Conservation (phyloP, 1,140 invertebrate species). For the Drosophila melanogaster region Release_6_plus_ISO1_MT NT_033779.5:20849001-20849500, state of each 20-base stretch:
- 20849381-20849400: neutral
- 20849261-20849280: too few species aligned
- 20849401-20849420: neutral
- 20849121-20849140: slow-evolving; percentile 71
- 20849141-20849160: slow-evolving; percentile 33
- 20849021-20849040: slow-evolving; percentile 42
- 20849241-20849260: too few species aligned
- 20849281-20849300: too few species aligned
- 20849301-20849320: too few species aligned
- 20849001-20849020: slow-evolving; percentile 29
- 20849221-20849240: neutral
- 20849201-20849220: neutral
- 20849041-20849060: slow-evolving; percentile 25
- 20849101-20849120: slow-evolving; percentile 66
- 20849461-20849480: slow-evolving; percentile 30
- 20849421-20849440: neutral
- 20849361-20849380: neutral
- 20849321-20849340: too few species aligned
- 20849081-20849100: slow-evolving; percentile 56
- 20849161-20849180: slow-evolving; percentile 67
- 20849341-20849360: neutral
- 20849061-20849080: slow-evolving; percentile 30
- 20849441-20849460: neutral
- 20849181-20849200: slow-evolving; percentile 14
- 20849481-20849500: slow-evolving; percentile 5